phyloP scores from a whole-genome alignment of 2,888 invertebrate genomes.

The Incurvaria masculella region DNA sequence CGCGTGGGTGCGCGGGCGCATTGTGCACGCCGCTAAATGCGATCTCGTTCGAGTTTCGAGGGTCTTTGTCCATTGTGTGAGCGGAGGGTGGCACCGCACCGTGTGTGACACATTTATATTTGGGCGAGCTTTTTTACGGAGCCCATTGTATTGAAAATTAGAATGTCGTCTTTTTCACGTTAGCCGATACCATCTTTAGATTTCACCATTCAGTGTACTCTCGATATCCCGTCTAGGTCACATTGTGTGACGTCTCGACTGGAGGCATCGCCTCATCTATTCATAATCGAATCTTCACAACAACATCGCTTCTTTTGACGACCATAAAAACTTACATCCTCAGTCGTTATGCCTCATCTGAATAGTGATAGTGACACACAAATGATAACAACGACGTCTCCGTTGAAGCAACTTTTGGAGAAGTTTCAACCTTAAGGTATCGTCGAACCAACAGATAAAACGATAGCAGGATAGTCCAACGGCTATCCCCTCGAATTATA shows the following conservation, averaged over 20 bases:
- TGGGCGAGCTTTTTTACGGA: constrained; percentile 46
- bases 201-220: background rate
- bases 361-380: no score
- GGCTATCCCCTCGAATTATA: background rate
- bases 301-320: no score
- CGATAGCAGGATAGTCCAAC: background rate
- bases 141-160: constrained; percentile 54
- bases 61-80: constrained; percentile 50
- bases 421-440: no score
- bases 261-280: background rate
- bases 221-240: background rate
- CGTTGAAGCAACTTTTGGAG: no score
- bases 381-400: no score
- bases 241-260: no score
- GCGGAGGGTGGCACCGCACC: constrained; percentile 50
- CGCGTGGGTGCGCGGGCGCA: constrained; percentile 36
- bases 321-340: no score
- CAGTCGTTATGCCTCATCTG: no score
- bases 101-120: constrained; percentile 56
- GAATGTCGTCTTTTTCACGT: constrained; percentile 12
- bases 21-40: constrained; percentile 35
- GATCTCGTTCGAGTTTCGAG: constrained; percentile 23
- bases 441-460: no score
- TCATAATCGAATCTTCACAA: no score
- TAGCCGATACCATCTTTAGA: background rate